A percentile compares a stretch with the other conserved stretches of the same genome.
These are phyloP conservation scores for Dryas iulia DNA, from an alignment of 1,140 invertebrate genomes.

Conservation along the genomic window DNA sequence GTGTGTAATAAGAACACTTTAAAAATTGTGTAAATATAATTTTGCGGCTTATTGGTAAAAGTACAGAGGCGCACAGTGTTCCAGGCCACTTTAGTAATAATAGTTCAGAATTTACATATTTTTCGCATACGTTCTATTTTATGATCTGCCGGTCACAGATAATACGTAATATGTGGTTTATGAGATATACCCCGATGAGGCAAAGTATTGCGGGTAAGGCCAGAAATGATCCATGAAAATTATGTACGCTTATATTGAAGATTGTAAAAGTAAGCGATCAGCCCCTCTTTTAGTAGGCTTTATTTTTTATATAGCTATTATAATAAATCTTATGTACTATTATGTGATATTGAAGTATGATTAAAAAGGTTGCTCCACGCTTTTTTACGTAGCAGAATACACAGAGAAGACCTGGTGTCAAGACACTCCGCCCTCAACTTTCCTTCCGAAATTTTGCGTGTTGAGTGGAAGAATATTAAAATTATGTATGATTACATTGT, in stretches of 20 bases:
- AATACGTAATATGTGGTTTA: constrained; percentile 46
- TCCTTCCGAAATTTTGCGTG: too few relatives aligned
- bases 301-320: constrained; percentile 32
- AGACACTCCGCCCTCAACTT: too few relatives aligned
- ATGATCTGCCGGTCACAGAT: constrained; percentile 35
- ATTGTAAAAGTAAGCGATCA: constrained; percentile 38
- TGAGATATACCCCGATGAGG: constrained; percentile 41
- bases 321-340: constrained; percentile 29
- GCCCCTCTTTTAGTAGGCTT: constrained; percentile 24
- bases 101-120: constrained; percentile 43
- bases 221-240: constrained; percentile 49
- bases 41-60: neutral
- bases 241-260: constrained; percentile 34
- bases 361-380: too few relatives aligned
- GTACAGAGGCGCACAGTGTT: constrained; percentile 9
- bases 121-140: constrained; percentile 47
- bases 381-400: too few relatives aligned
- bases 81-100: constrained; percentile 15
- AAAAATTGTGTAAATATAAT: too few relatives aligned
- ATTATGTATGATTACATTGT: too few relatives aligned
- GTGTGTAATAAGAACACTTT: too few relatives aligned
- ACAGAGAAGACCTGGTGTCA: too few relatives aligned
- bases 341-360: neutral
- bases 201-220: constrained; percentile 19
- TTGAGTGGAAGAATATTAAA: too few relatives aligned